phyloP scores from a whole-genome alignment of 2,888 invertebrate genomes.

The Malthinus seriepunctatus region DNA sequence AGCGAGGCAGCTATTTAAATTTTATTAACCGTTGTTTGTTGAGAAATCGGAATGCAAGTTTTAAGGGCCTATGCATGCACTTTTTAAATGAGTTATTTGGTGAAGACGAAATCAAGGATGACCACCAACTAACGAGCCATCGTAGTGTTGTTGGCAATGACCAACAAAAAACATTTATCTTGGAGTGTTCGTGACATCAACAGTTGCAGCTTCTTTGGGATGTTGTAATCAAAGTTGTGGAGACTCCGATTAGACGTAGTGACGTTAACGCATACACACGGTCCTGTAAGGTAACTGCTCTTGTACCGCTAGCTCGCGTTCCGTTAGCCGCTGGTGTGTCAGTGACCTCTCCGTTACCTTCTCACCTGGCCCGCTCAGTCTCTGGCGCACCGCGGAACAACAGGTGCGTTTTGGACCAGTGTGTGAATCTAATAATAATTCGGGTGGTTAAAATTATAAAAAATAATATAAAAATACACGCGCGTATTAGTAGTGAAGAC shows the following conservation, averaged over 20 bases:
- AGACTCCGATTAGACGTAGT: conserved; percentile 39
- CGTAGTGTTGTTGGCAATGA: conserved; percentile 8
- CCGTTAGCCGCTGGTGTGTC: conserved; percentile 53
- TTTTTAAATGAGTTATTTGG: conserved; percentile 2
- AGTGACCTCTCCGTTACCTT: conserved; percentile 54
- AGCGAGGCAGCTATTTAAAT: not conserved
- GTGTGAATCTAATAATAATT: conserved; percentile 17
- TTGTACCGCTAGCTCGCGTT: conserved; percentile 53
- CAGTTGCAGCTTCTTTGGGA: conserved; percentile 25
- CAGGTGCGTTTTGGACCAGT: conserved; percentile 49
- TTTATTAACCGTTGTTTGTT: not conserved
- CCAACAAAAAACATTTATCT: conserved; percentile 21
- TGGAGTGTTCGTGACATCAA: conserved; percentile 30
- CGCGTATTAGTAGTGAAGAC: not conserved
- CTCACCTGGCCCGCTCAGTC: conserved; percentile 55
- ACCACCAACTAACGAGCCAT: conserved; percentile 4
- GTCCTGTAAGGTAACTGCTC: conserved; percentile 56
- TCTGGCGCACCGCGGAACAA: conserved; percentile 52
- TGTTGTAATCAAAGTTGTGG: conserved; percentile 23
- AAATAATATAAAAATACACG: conserved; percentile 1
- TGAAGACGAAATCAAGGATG: conserved; percentile 4
- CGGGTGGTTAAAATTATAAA: conserved; percentile 11
- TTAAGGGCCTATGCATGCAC: not conserved
- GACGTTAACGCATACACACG: conserved; percentile 50
- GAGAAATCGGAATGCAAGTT: conserved; percentile 5